Evolutionary conservation across 2,888 invertebrate genomes (phyloP), one percentile per base, ranked within the genome.

Genomic region (Seira ritae): DNA sequence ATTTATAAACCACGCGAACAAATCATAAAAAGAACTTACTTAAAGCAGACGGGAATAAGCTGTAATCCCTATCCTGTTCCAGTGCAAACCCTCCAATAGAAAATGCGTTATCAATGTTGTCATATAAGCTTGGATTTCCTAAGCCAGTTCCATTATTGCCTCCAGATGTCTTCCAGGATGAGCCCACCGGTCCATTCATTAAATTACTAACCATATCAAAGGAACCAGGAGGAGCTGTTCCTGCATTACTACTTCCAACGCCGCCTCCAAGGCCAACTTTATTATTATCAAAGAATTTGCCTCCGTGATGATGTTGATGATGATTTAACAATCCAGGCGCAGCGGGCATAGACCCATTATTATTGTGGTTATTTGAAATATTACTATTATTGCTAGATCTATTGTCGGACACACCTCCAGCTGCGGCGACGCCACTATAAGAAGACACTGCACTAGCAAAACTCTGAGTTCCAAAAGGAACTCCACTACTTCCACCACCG

Each of bases 361-460:
- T 69, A 80, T 82, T 86, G 24, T 74, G 76, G 65, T 67, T 84
- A 60, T 69, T 69, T 37, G 70, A 70, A 62, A 71, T 60, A 31
- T 67, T 78, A 78, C 81, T 84, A 81, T 81, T 84, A 66, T 71
- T 72, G 71, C 66, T 73, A 75, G 83, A 83, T 42, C 79, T 75
- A 74, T 83, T 85, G 62, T 84, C 84, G 50, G 73, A 23, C 31
- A 69, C 42, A 17, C 77, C 78, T 23, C 76, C 73, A 42, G 82
- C 86, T 37, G 81, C 84, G 77, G 84, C 84, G 8, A 80, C 80
- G 37, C 80, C 80, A 79, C 84, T 84, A 76, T 84, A 85, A n/a
- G 79, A 79, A 15, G 87, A 83, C 24, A 87, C 87, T 72, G 88
- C 88, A 80, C 86, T 88, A n/a, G 88, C 88, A 87, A 88, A 88